These are phyloP conservation scores for Acleris sparsana DNA, from an alignment of 2,888 invertebrate genomes.

Conservation along the genomic window DNA sequence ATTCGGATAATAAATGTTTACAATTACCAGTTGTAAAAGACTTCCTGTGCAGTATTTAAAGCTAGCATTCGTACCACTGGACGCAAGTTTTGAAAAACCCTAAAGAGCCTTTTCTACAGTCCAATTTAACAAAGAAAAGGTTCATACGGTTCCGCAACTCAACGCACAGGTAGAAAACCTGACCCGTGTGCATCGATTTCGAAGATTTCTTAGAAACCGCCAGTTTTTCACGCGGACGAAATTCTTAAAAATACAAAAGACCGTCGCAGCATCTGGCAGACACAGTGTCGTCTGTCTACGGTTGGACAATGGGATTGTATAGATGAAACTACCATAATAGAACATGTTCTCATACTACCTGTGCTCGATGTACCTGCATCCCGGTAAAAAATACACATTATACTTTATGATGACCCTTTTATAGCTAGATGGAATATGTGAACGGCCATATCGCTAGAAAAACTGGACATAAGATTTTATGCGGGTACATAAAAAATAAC, in stretches of 20 bases:
- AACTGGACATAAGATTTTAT: conserved; percentile 29
- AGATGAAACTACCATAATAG: conserved; percentile 21
- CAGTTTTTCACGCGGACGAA: conserved; percentile 50
- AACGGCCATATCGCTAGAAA: conserved; percentile 22
- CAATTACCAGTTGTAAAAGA: conserved; percentile 44
- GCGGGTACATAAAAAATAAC: conserved; percentile 36
- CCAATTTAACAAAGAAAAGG: conserved; percentile 14
- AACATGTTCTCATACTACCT: conserved; percentile 51
- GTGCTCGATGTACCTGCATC: conserved; percentile 51
- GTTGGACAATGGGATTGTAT: conserved; percentile 53
- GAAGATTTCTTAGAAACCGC: conserved; percentile 58
- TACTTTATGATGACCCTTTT: conserved; percentile 17
- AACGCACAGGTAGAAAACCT: conserved; percentile 35
- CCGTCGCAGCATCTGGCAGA: conserved; percentile 69
- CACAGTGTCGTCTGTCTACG: conserved; percentile 63
- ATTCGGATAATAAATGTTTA: conserved; percentile 40
- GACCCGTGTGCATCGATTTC: conserved; percentile 58
- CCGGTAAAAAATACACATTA: conserved; percentile 12
- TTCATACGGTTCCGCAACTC: conserved; percentile 13
- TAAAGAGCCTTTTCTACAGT: conserved; percentile 7
- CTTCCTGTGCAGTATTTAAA: conserved; percentile 3
- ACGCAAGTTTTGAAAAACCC: conserved; percentile 30
- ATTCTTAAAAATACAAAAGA: conserved; percentile 54
- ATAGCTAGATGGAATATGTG: conserved; percentile 13
- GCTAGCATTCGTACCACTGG: background rate